phyloP scores from a whole-genome alignment of 2,113 vertebrate genomes.

The Chaetura pelagica region DNA sequence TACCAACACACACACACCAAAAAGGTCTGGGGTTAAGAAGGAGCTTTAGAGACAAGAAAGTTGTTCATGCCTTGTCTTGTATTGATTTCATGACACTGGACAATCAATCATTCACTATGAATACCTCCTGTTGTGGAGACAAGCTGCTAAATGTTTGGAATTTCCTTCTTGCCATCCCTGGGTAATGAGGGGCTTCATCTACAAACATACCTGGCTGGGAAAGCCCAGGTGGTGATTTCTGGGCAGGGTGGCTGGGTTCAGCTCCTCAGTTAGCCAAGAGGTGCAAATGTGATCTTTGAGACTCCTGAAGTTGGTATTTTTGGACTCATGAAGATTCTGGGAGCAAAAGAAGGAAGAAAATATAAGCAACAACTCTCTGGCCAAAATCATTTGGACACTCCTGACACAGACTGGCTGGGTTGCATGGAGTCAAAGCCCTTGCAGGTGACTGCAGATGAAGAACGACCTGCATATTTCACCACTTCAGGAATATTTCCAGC shows the following conservation, averaged over 20 bases:
- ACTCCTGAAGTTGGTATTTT: fast-evolving
- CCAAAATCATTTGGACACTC: not conserved
- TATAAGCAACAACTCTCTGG: not conserved
- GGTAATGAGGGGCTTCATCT: not conserved
- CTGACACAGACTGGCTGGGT: not conserved
- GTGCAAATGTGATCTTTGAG: fast-evolving
- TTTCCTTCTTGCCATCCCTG: not conserved
- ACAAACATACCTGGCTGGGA: not conserved
- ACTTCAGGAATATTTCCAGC: not conserved
- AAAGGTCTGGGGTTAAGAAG: not conserved
- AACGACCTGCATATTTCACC: not conserved
- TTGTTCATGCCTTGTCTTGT: not conserved
- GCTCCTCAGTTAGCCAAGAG: not conserved
- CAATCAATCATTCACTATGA: conserved; percentile 30
- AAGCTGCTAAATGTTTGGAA: not conserved
- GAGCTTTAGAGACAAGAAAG: not conserved
- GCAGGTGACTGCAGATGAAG: not conserved
- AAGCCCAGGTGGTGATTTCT: fast-evolving
- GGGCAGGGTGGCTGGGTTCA: fast-evolving
- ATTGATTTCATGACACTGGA: not conserved
- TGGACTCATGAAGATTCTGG: not conserved
- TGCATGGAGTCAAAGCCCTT: not conserved
- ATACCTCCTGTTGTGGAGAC: not conserved
- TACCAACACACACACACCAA: not conserved
- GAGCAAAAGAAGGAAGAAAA: not conserved